Base-by-base conservation (phyloP, 2,113 vertebrate genomes). In the Elachura formosa region DNA sequence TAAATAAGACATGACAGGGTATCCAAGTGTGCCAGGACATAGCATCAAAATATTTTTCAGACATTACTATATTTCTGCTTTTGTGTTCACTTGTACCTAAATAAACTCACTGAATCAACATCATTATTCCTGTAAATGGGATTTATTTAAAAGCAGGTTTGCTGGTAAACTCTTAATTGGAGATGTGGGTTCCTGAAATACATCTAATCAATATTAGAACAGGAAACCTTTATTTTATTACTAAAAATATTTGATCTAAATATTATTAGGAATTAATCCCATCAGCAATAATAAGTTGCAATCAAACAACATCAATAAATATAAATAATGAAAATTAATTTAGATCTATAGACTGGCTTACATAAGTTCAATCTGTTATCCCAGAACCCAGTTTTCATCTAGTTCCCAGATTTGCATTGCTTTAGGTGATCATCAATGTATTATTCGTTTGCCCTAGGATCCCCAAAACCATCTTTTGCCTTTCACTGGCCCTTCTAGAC, bases 111-210 rank as follows among this genome's bases (percentile, higher is more conserved):
- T 85, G 87, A 94, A 86, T 92, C 28, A 86, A 71, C n/a, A 69
- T 33, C 51, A 83, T 95, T 94, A 73, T 67, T 77, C 28, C 86
- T 81, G 56, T 81, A 95, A 92, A 74, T 86, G 10, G 41, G 6
- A 55, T 73, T 88, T 86, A 74, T 94, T 86, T 96, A 83, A 63
- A 94, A 86, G 26, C 26, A 84, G 24, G 43, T 87, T 96, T 89
- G 26, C 40, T 75, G 55, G 51, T 89, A 91, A 94, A 81, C 52
- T 49, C 17, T 81, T 36, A 40, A 8, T 5, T 94, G 40, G 69
- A 91, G 55, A n/a, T 78, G 40, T 62, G 31, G 10, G 14, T 78
- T 84, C 51, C 48, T 80, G 84, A 69, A 85, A 51, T 82, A 52
- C 5, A 26, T 68, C 28, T 66, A 69, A 90, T 83, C 48, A 86